These are phyloP conservation scores for Lycia hirtaria DNA, from an alignment of 2,888 invertebrate genomes.

Conservation along the genomic window DNA sequence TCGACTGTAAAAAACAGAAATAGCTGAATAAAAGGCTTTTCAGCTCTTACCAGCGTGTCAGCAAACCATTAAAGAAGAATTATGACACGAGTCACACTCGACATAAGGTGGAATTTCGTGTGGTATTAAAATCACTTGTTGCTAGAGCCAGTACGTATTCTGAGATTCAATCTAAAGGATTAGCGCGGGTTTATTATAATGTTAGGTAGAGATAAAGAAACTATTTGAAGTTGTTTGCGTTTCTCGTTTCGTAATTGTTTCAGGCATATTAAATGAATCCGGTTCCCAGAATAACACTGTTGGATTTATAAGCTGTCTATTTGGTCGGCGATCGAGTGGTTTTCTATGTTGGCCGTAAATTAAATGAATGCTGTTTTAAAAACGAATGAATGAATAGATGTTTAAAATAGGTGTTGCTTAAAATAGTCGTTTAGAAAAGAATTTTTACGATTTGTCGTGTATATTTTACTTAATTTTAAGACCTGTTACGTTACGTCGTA, in stretches of 20 bases:
- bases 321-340: neutral
- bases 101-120: slow-evolving; percentile 26
- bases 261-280: slow-evolving; percentile 9
- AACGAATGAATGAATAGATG: no score
- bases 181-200: slow-evolving; percentile 45
- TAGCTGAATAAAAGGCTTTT: slow-evolving; percentile 29
- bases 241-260: slow-evolving; percentile 15
- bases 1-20: slow-evolving; percentile 23
- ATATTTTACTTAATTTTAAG: no score
- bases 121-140: slow-evolving; percentile 44
- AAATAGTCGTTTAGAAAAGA: no score
- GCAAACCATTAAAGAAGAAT: slow-evolving; percentile 18
- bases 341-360: neutral
- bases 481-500: no score
- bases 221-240: slow-evolving; percentile 22
- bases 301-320: neutral
- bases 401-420: no score
- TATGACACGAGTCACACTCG: slow-evolving; percentile 1
- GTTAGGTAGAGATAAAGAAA: slow-evolving; percentile 29
- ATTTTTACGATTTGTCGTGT: no score
- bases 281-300: neutral
- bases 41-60: slow-evolving; percentile 12
- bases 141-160: slow-evolving; percentile 31
- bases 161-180: slow-evolving; percentile 53
- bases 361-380: no score